Conservation (phyloP, 2,888 invertebrate species). For the Syritta pipiens region DNA sequence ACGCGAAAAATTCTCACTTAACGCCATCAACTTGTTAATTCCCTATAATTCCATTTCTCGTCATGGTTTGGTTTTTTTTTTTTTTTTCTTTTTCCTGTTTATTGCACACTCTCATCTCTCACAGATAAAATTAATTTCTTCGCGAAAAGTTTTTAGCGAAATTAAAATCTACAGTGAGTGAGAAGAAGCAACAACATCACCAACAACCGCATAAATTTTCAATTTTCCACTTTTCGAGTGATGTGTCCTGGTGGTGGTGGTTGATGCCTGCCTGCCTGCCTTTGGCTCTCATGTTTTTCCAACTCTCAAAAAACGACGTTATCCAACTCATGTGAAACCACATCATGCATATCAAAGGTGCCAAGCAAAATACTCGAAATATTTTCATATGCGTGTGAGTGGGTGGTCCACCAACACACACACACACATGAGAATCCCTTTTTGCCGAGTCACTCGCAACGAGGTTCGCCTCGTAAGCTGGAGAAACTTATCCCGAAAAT, state of each 20-base stretch:
- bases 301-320: background rate
- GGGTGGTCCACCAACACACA: background rate
- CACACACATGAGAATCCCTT: background rate
- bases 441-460: background rate
- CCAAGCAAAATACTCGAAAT: constrained; percentile 25
- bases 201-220: constrained; percentile 20
- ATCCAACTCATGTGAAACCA: constrained; percentile 9
- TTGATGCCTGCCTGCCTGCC: no score
- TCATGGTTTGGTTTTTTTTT: background rate
- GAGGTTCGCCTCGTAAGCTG: background rate
- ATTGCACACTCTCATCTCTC: background rate
- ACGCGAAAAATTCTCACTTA: constrained; percentile 29
- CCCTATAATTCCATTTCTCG: constrained; percentile 1
- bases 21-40: constrained; percentile 22
- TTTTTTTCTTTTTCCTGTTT: background rate
- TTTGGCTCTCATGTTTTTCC: background rate
- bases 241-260: no score
- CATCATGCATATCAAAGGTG: constrained; percentile 39
- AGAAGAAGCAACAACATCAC: background rate
- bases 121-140: constrained; percentile 35
- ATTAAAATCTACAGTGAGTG: constrained; percentile 22
- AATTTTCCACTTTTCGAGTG: constrained; percentile 25
- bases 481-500: constrained; percentile 48
- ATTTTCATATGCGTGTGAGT: constrained; percentile 43
- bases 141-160: constrained; percentile 12